Base-by-base conservation (phyloP, 2,113 vertebrate genomes). In the Pollimyrus isidori region DNA sequence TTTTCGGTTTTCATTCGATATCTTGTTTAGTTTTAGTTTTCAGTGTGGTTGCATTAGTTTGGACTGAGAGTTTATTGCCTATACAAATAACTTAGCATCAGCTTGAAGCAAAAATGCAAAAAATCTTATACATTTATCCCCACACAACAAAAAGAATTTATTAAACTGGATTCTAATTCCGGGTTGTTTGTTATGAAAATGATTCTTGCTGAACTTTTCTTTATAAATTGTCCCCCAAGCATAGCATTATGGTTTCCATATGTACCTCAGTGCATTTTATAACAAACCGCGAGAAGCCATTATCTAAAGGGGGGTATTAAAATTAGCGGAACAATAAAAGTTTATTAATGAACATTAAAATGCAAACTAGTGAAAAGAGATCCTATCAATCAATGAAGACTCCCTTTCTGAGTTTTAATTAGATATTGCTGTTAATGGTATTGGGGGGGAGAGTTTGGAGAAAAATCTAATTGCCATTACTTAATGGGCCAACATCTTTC, bases 331-430 rank as follows among this genome's bases (percentile, higher is more conserved):
- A 99, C 97, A 97, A 99, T 99, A 98, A 99, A 99, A 98, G 97
- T 98, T 98, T 98, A 99, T 99, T 98, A 98, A 98, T 98, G 96
- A 97, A 97, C 97, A 98, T 99, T 98, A 98, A 99, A 99, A 98
- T 97, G 97, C 97, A 98, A 97, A 97, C 97, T 96, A 97, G 97
- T 96, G 96, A 96, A 96, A 97, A 96, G 96, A 96, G 96, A 96
- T 96, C 93, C 97, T 96, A 98, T 98, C 96, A 97, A 97, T 98
- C 97, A 97, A 96, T 96, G 97, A 95, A 95, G 95, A 97, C 98
- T 99, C 98, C 98, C 97, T 98, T 97, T 97, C 97, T 95, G 94
- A 96, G 95, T 96, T 97, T 99, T 98, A 99, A 99, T 99, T 99
- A 98, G 96, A 97, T 97, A 96, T 96, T 95, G 97, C 96, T 95